Percentiles rank a stretch among this genome's conserved stretches.
These are phyloP conservation scores for Bombus affinis DNA, from an alignment of 1,140 invertebrate species.

Conservation along the genomic window DNA sequence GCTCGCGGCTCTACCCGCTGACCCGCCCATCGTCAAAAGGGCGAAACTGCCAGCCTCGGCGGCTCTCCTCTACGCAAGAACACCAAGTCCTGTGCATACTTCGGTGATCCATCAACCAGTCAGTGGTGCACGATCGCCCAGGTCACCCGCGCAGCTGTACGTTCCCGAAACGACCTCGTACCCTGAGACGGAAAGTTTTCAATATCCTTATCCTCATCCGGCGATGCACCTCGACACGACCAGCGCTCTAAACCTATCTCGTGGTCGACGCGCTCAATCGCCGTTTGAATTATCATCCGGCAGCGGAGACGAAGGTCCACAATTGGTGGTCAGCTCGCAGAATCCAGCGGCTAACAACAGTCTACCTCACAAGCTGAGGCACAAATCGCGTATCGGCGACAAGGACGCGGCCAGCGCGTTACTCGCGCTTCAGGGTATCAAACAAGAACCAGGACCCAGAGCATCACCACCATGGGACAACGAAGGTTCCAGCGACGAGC, in stretches of 20 bases:
- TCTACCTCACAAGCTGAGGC: conserved; percentile 93
- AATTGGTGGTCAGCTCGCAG: conserved; percentile 74
- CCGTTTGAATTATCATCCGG: conserved; percentile 88
- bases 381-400: conserved; percentile 95
- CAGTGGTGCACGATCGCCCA: conserved; percentile 75
- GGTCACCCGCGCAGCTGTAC: conserved; percentile 79
- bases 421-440: conserved; percentile 90
- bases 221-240: conserved; percentile 81
- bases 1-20: conserved; percentile 90
- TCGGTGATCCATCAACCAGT: conserved; percentile 87
- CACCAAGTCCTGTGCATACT: conserved; percentile 86
- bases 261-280: conserved; percentile 84
- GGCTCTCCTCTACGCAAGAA: conserved; percentile 83
- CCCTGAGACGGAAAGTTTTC: conserved; percentile 79
- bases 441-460: conserved; percentile 89
- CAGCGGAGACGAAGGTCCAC: conserved; percentile 86
- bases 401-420: conserved; percentile 92
- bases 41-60: conserved; percentile 85
- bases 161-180: conserved; percentile 74
- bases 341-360: conserved; percentile 83
- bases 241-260: conserved; percentile 86
- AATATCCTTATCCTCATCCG: conserved; percentile 83
- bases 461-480: conserved; percentile 91
- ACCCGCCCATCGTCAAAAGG: conserved; percentile 92
- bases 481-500: conserved; percentile 93